These are phyloP conservation scores for Pseudomugil tenellus DNA, from an alignment of 2,797 vertebrate genomes.

Conservation along the genomic window DNA sequence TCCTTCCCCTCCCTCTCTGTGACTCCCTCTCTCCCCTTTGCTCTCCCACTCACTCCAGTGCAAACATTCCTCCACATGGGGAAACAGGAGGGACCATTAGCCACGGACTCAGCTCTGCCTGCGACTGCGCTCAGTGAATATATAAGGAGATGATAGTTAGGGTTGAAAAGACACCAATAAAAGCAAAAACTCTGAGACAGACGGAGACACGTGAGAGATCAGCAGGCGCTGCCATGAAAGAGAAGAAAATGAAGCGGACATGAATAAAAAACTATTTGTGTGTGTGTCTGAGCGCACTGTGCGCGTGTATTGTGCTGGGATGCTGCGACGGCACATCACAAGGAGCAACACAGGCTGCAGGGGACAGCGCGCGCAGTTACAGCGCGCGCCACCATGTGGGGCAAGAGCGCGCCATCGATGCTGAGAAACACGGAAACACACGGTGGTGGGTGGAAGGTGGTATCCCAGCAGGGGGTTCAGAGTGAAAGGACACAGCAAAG, in stretches of 20 bases:
- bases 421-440: conserved; percentile 1
- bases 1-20: conserved; percentile 14
- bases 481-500: conserved; percentile 25
- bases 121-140: conserved; percentile 46
- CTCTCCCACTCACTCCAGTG: conserved; percentile 60
- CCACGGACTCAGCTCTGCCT: conserved; percentile 67
- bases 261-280: background rate
- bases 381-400: conserved; percentile 54
- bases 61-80: conserved; percentile 77
- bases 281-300: conserved; percentile 9
- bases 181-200: background rate
- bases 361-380: conserved; percentile 9
- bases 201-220: conserved; percentile 2
- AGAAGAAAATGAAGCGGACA: background rate
- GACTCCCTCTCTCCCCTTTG: conserved; percentile 24
- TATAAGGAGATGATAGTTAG: conserved; percentile 20
- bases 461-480: conserved; percentile 26
- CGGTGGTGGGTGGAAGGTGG: background rate
- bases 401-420: conserved; percentile 15
- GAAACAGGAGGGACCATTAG: conserved; percentile 68
- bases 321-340: conserved; percentile 14
- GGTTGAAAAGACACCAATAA: background rate
- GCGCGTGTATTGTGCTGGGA: conserved; percentile 24
- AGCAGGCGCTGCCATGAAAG: background rate
- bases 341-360: background rate